Conservation (phyloP, 2,113 vertebrate genomes). For the Pithys albifrons region DNA sequence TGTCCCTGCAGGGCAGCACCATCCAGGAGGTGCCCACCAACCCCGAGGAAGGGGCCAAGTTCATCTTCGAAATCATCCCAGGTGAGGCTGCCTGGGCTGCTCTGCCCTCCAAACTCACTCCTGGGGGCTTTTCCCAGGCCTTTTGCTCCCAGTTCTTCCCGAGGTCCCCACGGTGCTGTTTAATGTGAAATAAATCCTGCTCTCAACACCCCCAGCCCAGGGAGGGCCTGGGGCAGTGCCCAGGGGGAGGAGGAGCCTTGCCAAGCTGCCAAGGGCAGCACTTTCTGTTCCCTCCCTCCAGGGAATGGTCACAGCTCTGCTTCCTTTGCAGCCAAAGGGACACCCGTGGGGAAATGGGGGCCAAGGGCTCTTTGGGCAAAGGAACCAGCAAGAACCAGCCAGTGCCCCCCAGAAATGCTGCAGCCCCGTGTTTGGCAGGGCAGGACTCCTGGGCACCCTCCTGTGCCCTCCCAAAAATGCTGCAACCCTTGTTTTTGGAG, state of each 20-base stretch:
- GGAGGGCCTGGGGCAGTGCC: not conserved
- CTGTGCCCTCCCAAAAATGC: too few species aligned
- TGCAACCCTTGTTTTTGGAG: too few species aligned
- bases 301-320: rapidly evolving
- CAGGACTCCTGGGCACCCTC: conserved; percentile 77
- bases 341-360: rapidly evolving
- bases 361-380: not conserved
- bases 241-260: not conserved
- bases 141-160: not conserved
- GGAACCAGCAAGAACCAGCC: not conserved
- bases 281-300: not conserved
- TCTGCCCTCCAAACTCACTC: not conserved
- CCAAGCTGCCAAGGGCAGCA: not conserved
- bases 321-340: not conserved
- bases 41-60: conserved; percentile 87
- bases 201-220: rapidly evolving
- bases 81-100: conserved; percentile 74
- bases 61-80: conserved; percentile 91
- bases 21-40: conserved; percentile 83
- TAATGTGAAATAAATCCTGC: rapidly evolving
- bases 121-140: too few species aligned
- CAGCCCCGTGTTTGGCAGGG: not conserved
- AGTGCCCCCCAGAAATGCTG: too few species aligned
- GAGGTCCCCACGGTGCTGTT: rapidly evolving
- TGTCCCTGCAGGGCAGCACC: conserved; percentile 84